phyloP scores from a whole-genome alignment of 2,113 vertebrate genomes.

The Anser brachyrhynchus region DNA sequence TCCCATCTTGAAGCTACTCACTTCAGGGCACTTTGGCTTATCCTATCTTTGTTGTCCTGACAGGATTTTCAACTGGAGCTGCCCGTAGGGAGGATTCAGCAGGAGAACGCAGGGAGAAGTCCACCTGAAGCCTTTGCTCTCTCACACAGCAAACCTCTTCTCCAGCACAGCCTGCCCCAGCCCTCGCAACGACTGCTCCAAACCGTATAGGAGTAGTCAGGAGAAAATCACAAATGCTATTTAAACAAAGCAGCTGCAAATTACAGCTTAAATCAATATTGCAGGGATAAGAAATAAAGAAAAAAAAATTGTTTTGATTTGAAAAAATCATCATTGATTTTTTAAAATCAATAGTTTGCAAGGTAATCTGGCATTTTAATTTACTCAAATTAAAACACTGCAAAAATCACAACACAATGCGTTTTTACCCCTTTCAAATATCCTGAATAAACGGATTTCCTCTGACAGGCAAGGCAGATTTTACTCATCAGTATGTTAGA shows the following conservation, averaged over 20 bases:
- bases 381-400: background rate
- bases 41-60: background rate
- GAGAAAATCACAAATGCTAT: background rate
- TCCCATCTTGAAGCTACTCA: background rate
- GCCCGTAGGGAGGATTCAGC: background rate
- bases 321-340: too few species aligned
- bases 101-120: background rate
- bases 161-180: background rate
- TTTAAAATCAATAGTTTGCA: background rate
- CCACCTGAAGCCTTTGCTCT: background rate
- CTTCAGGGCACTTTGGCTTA: background rate
- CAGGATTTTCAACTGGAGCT: background rate
- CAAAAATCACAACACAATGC: background rate
- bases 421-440: background rate
- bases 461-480: background rate
- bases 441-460: background rate
- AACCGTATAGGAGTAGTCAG: background rate
- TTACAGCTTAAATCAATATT: background rate
- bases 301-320: background rate
- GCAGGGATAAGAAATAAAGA: background rate
- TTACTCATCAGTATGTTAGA: background rate
- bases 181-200: background rate
- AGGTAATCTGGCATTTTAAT: background rate
- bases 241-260: constrained; percentile 40
- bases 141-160: background rate